Conservation (phyloP, 1,140 invertebrate species). For the Ectropis grisescens region DNA sequence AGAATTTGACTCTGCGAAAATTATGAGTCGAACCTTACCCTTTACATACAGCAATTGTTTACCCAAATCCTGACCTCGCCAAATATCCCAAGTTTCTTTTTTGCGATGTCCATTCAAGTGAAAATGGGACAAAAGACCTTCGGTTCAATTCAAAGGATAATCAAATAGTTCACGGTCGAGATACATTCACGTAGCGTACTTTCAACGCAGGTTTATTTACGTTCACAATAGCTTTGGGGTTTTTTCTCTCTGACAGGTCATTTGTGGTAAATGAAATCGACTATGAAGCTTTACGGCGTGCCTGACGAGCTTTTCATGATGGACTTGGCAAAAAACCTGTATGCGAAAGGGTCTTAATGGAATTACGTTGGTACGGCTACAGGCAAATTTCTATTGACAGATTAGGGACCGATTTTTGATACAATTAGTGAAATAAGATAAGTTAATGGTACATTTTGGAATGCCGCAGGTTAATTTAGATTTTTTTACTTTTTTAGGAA, state of each 20-base stretch:
- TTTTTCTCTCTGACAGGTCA: conserved; percentile 15
- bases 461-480: too few species aligned
- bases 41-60: conserved; percentile 13
- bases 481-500: too few species aligned
- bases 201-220: conserved; percentile 17
- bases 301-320: too few species aligned
- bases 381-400: too few species aligned
- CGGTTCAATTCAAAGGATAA: conserved; percentile 27
- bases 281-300: conserved; percentile 2
- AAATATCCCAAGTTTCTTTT: conserved; percentile 12
- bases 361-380: too few species aligned
- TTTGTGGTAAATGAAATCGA: conserved; percentile 17
- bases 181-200: conserved; percentile 18
- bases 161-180: conserved; percentile 28
- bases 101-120: conserved; percentile 15
- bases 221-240: conserved; percentile 15
- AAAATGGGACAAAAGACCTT: conserved; percentile 20
- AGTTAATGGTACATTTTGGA: too few species aligned
- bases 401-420: too few species aligned
- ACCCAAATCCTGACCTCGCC: conserved; percentile 9
- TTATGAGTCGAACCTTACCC: too few species aligned
- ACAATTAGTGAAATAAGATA: too few species aligned
- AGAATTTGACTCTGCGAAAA: too few species aligned
- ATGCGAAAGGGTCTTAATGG: too few species aligned
- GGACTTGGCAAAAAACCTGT: too few species aligned